phyloP scores from a whole-genome alignment of 2,797 vertebrate species.

The Naso thynnoides region DNA sequence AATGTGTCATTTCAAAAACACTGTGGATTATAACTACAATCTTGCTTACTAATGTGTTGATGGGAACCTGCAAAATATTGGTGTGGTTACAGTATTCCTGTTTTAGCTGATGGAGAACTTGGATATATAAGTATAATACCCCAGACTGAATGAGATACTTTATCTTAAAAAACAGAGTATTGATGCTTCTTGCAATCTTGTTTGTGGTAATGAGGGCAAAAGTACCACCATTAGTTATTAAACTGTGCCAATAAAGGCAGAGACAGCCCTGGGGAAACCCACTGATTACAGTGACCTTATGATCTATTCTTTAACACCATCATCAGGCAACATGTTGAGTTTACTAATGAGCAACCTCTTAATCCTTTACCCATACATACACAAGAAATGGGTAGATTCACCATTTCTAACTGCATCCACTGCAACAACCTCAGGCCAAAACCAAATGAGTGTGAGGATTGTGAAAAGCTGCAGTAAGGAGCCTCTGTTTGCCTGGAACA shows the following conservation, averaged over 20 bases:
- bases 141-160: not conserved
- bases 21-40: not conserved
- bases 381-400: not conserved
- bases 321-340: not conserved
- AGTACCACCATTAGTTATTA: not conserved
- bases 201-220: not conserved
- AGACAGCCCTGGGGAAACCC: not conserved
- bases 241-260: not conserved
- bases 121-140: conserved; percentile 9
- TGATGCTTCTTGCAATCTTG: not conserved
- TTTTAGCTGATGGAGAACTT: too few species aligned
- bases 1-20: not conserved
- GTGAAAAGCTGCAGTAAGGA: not conserved
- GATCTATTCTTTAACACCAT: not conserved
- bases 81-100: conserved; percentile 9
- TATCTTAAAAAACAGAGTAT: conserved; percentile 3
- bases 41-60: not conserved
- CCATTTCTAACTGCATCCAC: not conserved
- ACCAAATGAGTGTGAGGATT: not conserved
- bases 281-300: not conserved
- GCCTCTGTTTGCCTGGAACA: conserved; percentile 5
- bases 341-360: not conserved
- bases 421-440: not conserved
- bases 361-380: not conserved
- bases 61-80: not conserved